These are phyloP conservation scores for Galaxias olidus DNA, from an alignment of 2,797 vertebrate species.

Conservation along the genomic window DNA sequence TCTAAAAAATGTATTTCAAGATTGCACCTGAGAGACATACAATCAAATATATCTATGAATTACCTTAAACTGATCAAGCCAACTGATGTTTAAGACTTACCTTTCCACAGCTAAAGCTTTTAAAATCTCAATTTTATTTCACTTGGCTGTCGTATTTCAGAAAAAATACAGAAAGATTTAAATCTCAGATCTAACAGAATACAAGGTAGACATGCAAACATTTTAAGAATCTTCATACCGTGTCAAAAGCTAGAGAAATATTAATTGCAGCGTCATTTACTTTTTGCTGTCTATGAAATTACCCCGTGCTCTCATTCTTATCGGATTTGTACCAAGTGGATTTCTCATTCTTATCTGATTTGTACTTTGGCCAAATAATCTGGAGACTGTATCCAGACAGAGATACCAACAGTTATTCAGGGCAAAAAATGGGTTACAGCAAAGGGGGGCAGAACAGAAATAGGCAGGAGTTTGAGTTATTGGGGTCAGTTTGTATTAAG, in stretches of 20 bases:
- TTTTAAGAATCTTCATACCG: conserved; percentile 99
- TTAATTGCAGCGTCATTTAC: conserved; percentile 12
- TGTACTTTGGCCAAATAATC: conserved; percentile 32
- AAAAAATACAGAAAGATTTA: conserved; percentile 88
- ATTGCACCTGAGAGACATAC: conserved; percentile 95
- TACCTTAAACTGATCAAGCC: conserved; percentile 72
- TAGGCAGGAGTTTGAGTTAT: conserved; percentile 83
- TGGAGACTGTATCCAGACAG: conserved; percentile 53
- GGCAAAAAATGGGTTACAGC: conserved; percentile 69
- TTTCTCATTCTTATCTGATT: too few species aligned
- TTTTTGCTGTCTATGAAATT: conserved; percentile 5
- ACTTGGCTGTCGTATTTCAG: conserved; percentile 83
- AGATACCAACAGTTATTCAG: conserved; percentile 69
- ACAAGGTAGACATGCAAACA: conserved; percentile 95
- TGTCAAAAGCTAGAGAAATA: conserved; percentile 72
- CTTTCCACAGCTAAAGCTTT: conserved; percentile 95
- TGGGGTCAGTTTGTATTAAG: conserved; percentile 84
- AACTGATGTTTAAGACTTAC: conserved; percentile 97
- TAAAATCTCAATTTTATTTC: conserved; percentile 89
- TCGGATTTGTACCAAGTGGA: too few species aligned
- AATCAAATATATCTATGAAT: conserved; percentile 62
- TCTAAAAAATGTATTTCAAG: conserved; percentile 2
- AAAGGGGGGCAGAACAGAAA: conserved; percentile 75
- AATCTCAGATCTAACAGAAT: conserved; percentile 90
- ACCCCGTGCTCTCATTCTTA: too few species aligned